A percentile compares a stretch with the other conserved stretches of the same genome.
These are phyloP conservation scores for Phenganax stokvisi DNA, from an alignment of 92 coral and sea anemone genomes.

Conservation along the genomic window DNA sequence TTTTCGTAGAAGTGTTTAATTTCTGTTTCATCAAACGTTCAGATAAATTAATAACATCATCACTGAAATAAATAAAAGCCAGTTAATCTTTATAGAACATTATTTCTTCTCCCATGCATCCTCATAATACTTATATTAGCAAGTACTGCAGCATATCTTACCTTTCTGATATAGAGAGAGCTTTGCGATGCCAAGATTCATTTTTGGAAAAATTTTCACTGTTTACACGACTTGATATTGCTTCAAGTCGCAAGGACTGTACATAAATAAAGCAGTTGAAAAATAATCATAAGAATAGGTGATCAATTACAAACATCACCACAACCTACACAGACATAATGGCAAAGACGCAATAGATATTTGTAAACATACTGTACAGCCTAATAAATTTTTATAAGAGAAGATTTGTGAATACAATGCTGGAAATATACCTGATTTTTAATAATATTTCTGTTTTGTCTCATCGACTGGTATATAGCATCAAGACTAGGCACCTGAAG, in stretches of 20 bases:
- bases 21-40: constrained; percentile 45
- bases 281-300: background rate
- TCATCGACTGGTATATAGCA: constrained; percentile 61
- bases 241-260: constrained; percentile 24
- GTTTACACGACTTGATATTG: constrained; percentile 24
- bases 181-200: constrained; percentile 7
- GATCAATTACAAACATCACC: background rate
- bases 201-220: background rate
- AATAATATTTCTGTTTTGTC: constrained; percentile 51
- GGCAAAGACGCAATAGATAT: background rate
- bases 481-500: constrained; percentile 67
- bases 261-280: background rate
- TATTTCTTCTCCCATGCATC: no score
- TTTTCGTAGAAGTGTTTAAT: constrained; percentile 36
- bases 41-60: constrained; percentile 49
- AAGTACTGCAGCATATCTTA: background rate
- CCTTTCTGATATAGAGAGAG: background rate
- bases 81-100: background rate
- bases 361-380: no score
- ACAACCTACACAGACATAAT: background rate
- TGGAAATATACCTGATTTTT: constrained; percentile 66
- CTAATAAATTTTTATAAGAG: no score
- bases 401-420: background rate
- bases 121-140: no score
- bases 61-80: constrained; percentile 37